Base-by-base conservation (phyloP, 2,888 invertebrate genomes). In the Chrysolina haemoptera region DNA sequence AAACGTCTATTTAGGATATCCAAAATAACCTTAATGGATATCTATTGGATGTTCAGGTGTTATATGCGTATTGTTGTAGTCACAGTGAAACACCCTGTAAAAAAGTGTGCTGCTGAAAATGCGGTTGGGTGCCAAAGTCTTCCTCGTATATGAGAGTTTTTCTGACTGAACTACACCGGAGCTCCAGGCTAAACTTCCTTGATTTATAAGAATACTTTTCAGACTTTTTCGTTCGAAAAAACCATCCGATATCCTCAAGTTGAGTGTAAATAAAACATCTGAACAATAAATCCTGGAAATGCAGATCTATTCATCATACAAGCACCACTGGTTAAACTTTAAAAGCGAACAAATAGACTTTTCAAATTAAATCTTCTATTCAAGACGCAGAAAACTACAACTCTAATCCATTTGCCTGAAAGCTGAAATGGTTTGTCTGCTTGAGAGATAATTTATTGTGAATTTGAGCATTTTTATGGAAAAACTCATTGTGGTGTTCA, bases 281-380 rank as follows among this genome's bases (percentile, higher is more conserved):
- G 73, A 77, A 75, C 75, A 76, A 77, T 78, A 78, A 78, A 78
- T 78, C 71, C 50, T 67, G 46, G 43, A 70, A 76, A 71, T 78
- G 78, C 74, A 78, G 78, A 76, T 78, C 76, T 78, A 78, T 78
- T 76, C 76, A 78, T 78, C 76, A 78, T 78, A 71, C 72, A 76
- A 76, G 75, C 76, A 76, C 74, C 73, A 68, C 70, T 73, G 72
- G 48, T 62, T 76, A 43, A 76, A 73, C 72, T 72, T 70, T 72
- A 73, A 76, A 76, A 76, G 75, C 73, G 71, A 74, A 70, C 71
- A 76, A 76, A 75, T 74, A 77, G 74, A 68, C 74, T 74, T 74
- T 73, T 68, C 71, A 76, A 76, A 76, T 74, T 76, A 76, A 74
- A 76, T 74, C 76, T 43, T 43, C 76, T 63, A 76, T 76, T 76